phyloP scores from a whole-genome alignment of 1,140 invertebrate species.

The Laodelphax striatellus region DNA sequence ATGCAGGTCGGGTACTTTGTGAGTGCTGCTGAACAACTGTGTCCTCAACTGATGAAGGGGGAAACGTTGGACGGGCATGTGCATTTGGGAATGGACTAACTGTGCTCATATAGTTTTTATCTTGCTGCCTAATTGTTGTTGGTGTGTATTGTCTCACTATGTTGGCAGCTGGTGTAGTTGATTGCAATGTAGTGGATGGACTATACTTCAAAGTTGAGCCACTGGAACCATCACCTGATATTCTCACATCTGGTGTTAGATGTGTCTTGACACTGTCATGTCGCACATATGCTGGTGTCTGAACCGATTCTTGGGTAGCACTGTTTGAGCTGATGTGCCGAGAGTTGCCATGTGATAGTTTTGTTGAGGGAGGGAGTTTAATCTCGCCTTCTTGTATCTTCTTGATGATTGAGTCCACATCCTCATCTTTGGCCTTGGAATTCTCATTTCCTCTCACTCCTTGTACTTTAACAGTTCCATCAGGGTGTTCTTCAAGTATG shows the following conservation, averaged over 20 bases:
- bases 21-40: not conserved
- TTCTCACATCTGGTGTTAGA: constrained; percentile 21
- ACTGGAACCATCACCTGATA: constrained; percentile 1
- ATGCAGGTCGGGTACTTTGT: constrained; percentile 22
- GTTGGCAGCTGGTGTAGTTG: constrained; percentile 27
- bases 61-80: constrained; percentile 28
- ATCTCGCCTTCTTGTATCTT: constrained; percentile 70
- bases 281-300: constrained; percentile 20
- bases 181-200: constrained; percentile 27
- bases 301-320: constrained; percentile 15
- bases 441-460: constrained; percentile 59
- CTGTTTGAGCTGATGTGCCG: constrained; percentile 8
- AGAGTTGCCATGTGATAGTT: constrained; percentile 6
- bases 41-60: constrained; percentile 23
- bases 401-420: constrained; percentile 67
- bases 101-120: too few relatives aligned
- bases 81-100: constrained; percentile 22
- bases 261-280: constrained; percentile 22
- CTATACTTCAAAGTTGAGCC: not conserved
- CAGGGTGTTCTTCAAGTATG: constrained; percentile 68
- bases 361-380: constrained; percentile 53
- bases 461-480: constrained; percentile 71
- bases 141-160: constrained; percentile 26
- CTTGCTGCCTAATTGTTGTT: constrained; percentile 24
- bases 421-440: constrained; percentile 46